phyloP scores from a whole-genome alignment of 2,888 invertebrate genomes.

The Acanthosepion pharaonis region DNA sequence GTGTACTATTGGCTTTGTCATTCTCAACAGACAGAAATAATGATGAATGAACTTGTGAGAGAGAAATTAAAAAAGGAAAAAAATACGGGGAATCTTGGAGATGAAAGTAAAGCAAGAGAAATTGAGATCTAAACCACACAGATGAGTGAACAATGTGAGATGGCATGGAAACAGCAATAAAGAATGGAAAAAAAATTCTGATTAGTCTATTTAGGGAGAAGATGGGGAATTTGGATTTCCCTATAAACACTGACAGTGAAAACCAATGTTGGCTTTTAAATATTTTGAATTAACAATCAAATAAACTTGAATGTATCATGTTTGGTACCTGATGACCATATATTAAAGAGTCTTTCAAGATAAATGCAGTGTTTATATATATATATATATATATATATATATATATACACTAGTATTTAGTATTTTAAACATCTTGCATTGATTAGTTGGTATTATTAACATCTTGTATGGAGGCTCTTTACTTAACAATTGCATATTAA shows the following conservation, averaged over 20 bases:
- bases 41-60: slow-evolving; percentile 1
- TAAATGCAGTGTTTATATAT: background rate
- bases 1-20: slow-evolving; percentile 33
- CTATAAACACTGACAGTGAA: background rate
- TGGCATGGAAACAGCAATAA: slow-evolving; percentile 20
- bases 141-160: slow-evolving; percentile 33
- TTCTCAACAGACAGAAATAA: slow-evolving; percentile 33
- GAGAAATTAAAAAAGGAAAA: background rate
- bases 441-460: too few species aligned
- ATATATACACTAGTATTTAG: background rate
- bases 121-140: background rate
- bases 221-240: background rate
- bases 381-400: background rate
- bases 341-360: background rate
- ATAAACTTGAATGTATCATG: background rate
- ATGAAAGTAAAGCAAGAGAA: slow-evolving; percentile 23
- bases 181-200: background rate
- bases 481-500: too few species aligned
- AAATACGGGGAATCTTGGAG: background rate
- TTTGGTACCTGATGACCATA: background rate
- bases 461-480: too few species aligned
- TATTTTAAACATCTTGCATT: too few species aligned
- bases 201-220: background rate
- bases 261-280: background rate
- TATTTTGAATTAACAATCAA: slow-evolving; percentile 25